Evolutionary conservation across 2,797 vertebrate genomes (phyloP).

Genomic region (Halcyon smyrnensis): DNA sequence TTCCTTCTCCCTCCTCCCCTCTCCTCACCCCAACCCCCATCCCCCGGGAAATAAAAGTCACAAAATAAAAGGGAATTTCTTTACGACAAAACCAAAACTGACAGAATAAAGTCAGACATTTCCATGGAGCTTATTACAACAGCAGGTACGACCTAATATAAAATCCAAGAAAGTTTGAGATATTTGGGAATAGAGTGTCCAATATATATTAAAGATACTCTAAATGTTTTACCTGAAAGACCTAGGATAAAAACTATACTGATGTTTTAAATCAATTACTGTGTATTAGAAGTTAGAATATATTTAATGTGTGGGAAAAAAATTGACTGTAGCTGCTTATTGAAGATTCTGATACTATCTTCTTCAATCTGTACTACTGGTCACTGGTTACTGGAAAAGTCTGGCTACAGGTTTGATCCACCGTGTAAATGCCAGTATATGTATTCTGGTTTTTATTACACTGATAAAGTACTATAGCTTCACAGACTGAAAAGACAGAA

Average conservation of each 20-base stretch:
- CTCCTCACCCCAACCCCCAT: too few species aligned
- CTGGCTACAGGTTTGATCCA: neutral
- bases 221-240: neutral
- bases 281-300: neutral
- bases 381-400: neutral
- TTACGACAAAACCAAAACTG: neutral
- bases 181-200: neutral
- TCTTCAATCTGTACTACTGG: neutral
- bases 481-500: neutral
- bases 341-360: neutral
- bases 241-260: neutral
- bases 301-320: neutral
- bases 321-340: neutral
- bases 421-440: neutral
- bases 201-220: neutral
- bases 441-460: neutral
- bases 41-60: neutral
- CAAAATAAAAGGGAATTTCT: neutral
- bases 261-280: neutral
- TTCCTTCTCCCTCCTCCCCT: neutral
- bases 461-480: neutral
- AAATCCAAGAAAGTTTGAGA: neutral
- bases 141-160: neutral
- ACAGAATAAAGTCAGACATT: neutral
- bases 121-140: neutral